Percentiles rank a stretch among this genome's conserved stretches.
Conservation (phyloP, 2,797 vertebrate species). For the Scarus forsteni region DNA sequence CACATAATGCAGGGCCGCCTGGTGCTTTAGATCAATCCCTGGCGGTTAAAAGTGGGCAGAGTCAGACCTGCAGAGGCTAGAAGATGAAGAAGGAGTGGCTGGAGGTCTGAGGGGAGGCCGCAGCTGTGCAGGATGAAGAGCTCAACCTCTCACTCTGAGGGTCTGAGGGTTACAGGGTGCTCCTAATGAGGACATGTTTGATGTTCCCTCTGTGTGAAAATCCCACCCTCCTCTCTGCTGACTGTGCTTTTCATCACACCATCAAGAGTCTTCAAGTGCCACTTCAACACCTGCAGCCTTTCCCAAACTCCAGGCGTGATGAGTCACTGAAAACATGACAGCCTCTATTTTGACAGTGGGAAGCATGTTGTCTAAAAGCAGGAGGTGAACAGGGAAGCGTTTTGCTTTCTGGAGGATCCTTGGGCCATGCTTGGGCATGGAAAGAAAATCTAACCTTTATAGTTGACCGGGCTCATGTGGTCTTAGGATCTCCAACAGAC, state of each 20-base stretch:
- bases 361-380: too few species aligned
- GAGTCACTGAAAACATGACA: too few species aligned
- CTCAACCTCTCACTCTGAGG: slow-evolving; percentile 16
- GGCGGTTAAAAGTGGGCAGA: neutral
- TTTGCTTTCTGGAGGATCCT: too few species aligned
- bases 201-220: neutral
- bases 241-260: neutral
- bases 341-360: too few species aligned
- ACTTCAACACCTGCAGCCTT: slow-evolving; percentile 17
- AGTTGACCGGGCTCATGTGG: too few species aligned
- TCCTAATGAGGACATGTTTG: slow-evolving; percentile 9
- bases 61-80: neutral
- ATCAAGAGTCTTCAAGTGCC: neutral
- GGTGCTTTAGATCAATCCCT: neutral
- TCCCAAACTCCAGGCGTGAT: neutral
- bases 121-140: slow-evolving; percentile 28
- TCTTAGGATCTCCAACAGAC: too few species aligned
- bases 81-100: neutral
- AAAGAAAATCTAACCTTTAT: too few species aligned
- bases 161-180: neutral
- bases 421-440: too few species aligned
- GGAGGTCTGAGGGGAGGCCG: neutral
- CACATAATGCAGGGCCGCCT: neutral
- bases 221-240: neutral
- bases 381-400: too few species aligned